These are phyloP conservation scores for Chloromyia formosa DNA, from an alignment of 2,888 invertebrate species.

Conservation along the genomic window DNA sequence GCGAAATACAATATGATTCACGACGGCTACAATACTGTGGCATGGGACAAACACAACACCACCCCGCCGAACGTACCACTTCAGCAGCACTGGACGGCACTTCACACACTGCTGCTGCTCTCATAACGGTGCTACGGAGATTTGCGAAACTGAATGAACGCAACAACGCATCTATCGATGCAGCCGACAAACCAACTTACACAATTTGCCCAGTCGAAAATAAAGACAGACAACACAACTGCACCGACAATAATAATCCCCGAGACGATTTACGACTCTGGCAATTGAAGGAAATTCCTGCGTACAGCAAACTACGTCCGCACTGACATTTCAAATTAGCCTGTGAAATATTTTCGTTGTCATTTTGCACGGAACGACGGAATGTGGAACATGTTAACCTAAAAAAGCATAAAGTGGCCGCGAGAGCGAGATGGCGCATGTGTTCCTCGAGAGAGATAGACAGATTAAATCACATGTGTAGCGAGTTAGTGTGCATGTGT, in stretches of 20 bases:
- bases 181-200: not conserved
- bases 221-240: too few species aligned
- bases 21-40: not conserved
- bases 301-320: slow-evolving; percentile 19
- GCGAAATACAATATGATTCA: slow-evolving; percentile 33
- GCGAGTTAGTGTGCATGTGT: not conserved
- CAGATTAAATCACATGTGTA: not conserved
- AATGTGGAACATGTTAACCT: slow-evolving; percentile 38
- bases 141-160: not conserved
- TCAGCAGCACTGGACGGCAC: not conserved
- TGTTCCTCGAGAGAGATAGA: not conserved
- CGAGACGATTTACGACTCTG: slow-evolving; percentile 4
- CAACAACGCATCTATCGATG: not conserved
- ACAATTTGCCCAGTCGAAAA: not conserved
- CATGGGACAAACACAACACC: not conserved
- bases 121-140: not conserved
- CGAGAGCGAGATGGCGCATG: not conserved
- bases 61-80: not conserved
- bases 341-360: slow-evolving; percentile 43
- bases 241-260: not conserved
- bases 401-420: slow-evolving; percentile 15
- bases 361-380: slow-evolving; percentile 32
- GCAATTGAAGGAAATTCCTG: slow-evolving; percentile 14
- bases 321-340: slow-evolving; percentile 39
- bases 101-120: not conserved